phyloP scores from a whole-genome alignment of 2,113 vertebrate species.

The Heterocephalus glaber region DNA sequence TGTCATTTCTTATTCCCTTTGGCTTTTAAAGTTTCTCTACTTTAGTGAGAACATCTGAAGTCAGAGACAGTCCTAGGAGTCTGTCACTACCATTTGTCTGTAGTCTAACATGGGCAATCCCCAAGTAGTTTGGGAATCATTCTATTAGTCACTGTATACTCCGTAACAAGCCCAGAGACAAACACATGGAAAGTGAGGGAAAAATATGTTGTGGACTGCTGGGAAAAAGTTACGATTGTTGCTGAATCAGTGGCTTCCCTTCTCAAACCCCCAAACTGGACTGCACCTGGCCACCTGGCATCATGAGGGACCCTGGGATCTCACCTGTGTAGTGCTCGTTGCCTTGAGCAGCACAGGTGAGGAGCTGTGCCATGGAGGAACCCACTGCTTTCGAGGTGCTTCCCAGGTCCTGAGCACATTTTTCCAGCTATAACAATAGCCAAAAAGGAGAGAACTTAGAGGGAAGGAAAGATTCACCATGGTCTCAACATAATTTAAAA shows the following conservation, averaged over 20 bases:
- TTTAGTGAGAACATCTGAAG: neutral
- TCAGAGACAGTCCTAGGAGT: neutral
- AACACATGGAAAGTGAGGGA: neutral
- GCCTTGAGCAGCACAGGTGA: conserved; percentile 98
- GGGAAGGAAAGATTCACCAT: neutral
- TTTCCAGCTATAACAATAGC: conserved; percentile 91
- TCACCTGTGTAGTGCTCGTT: conserved; percentile 99
- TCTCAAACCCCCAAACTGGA: rapidly evolving
- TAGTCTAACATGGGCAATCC: neutral
- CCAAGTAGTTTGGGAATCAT: neutral
- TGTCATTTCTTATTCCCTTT: neutral
- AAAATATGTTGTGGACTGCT: neutral
- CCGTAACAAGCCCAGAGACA: neutral
- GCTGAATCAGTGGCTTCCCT: neutral
- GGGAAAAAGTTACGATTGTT: neutral
- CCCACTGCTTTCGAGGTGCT: conserved; percentile 98
- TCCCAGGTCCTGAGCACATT: conserved; percentile 97
- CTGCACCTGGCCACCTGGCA: neutral
- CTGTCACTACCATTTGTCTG: neutral
- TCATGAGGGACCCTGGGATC: neutral
- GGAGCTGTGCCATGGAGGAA: conserved; percentile 97
- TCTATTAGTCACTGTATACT: neutral
- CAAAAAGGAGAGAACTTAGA: conserved; percentile 40
- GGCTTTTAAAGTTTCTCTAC: neutral
- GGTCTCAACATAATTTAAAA: neutral